Evolutionary conservation across 2,113 vertebrate species (phyloP), one percentile per base, ranked within the genome.

Genomic region (Sturnira hondurensis): DNA sequence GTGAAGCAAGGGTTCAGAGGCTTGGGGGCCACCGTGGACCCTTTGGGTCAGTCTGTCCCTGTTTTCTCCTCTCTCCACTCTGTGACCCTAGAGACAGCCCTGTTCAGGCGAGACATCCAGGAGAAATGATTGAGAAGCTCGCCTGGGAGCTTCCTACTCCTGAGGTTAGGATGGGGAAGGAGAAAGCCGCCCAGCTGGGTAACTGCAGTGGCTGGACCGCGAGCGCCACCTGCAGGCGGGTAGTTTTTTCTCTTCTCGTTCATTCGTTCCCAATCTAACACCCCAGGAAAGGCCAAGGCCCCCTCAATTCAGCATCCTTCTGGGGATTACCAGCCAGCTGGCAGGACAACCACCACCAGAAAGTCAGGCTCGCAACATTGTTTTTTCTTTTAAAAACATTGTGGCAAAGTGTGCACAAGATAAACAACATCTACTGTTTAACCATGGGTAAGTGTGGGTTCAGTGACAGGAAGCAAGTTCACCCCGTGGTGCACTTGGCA

Each of bases 221-320:
- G 82, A 31, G 3, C 81, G 97, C 98, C 98, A 81, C 24, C 98
- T 97, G 89, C 68, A 88, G 98, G 91, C 81, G 31, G 4, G 4
- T 15, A 1, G n/a, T 6, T n/a, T n/a, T n/a, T n/a, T n/a, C 20
- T 22, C 41, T 83, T 61, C 11, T 43, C n/a, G 0, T n/a, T 0
- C 1, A 3, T 17, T 43, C 9, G 3, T 19, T 47, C 56, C 3
- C 0, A 38, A 12, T 52, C 80, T 14, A 22, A 56, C 3, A n/a
- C 20, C 6, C 24, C 24, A 2, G 45, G 6, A 20, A 74, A 77
- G n/a, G 26, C n/a, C 43, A n/a, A 67, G 67, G 31, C 36, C 31
- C 31, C 24, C 11, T 19, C 41, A 43, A 26, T 6, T 11, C 70
- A 16, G 45, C 19, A 12, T 33, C 56, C 38, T 13, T 1, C 12